Conservation (phyloP, 2,113 vertebrate genomes). For the Campylorhamphus procurvoides region DNA sequence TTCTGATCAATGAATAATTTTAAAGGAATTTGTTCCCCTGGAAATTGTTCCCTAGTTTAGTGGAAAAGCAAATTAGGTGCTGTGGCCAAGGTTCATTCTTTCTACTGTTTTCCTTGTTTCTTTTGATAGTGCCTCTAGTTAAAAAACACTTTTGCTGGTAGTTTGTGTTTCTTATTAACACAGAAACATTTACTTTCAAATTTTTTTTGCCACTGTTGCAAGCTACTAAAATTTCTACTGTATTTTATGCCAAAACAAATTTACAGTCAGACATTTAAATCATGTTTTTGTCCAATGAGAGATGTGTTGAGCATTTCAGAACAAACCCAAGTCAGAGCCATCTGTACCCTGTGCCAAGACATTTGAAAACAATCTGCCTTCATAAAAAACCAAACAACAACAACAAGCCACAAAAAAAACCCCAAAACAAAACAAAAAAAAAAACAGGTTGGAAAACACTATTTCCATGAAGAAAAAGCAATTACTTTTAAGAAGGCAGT, state of each 20-base stretch:
- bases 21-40: not conserved
- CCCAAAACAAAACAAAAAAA: not conserved
- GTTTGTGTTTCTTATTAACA: not conserved
- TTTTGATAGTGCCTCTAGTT: not conserved
- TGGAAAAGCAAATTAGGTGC: not conserved
- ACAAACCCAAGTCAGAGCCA: not conserved
- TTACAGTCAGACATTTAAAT: constrained; percentile 3
- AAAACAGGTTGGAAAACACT: not conserved
- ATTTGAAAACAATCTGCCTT: not conserved
- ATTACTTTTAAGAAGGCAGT: not conserved
- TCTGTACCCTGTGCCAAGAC: not conserved
- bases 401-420: no score
- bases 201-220: not conserved
- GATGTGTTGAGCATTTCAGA: not conserved
- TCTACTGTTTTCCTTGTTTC: not conserved
- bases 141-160: not conserved
- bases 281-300: not conserved
- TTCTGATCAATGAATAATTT: not conserved
- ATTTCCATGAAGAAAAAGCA: not conserved
- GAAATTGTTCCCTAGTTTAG: not conserved
- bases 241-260: not conserved
- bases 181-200: not conserved
- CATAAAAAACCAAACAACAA: not conserved
- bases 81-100: not conserved
- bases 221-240: not conserved